Conservation (phyloP, 2,888 invertebrate genomes). For the Lasioglossum pauxillum region DNA sequence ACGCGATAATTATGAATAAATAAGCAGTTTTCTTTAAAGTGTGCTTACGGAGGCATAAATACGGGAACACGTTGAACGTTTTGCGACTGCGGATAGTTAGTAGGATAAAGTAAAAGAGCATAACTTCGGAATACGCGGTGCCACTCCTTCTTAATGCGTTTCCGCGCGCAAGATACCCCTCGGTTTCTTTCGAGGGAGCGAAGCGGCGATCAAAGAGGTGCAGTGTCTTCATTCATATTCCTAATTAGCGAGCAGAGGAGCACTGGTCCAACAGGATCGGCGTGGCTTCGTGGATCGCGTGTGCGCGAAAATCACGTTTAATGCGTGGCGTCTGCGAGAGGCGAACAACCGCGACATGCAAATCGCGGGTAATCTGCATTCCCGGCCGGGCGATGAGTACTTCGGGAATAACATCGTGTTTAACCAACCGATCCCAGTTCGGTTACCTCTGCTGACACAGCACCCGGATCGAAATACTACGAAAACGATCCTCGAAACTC, state of each 20-base stretch:
- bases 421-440: conserved; percentile 13
- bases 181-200: background rate
- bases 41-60: background rate
- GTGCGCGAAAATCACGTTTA: background rate
- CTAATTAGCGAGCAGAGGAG: background rate
- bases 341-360: conserved; percentile 30
- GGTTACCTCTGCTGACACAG: background rate
- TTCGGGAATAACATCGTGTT: conserved; percentile 31
- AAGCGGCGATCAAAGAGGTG: background rate
- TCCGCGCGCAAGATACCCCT: background rate
- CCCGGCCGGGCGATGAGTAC: conserved; percentile 9
- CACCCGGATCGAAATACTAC: background rate
- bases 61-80: background rate
- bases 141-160: background rate
- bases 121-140: background rate
- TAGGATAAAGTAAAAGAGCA: background rate
- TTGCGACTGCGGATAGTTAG: background rate
- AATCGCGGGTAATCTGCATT: conserved; percentile 44
- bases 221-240: conserved; percentile 13
- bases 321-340: conserved; percentile 6
- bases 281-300: background rate
- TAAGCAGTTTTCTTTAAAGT: background rate
- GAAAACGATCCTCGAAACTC: background rate
- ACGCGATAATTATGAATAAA: background rate
- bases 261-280: background rate